phyloP scores from a whole-genome alignment of 2,797 vertebrate genomes.

The Rallus crepitans region DNA sequence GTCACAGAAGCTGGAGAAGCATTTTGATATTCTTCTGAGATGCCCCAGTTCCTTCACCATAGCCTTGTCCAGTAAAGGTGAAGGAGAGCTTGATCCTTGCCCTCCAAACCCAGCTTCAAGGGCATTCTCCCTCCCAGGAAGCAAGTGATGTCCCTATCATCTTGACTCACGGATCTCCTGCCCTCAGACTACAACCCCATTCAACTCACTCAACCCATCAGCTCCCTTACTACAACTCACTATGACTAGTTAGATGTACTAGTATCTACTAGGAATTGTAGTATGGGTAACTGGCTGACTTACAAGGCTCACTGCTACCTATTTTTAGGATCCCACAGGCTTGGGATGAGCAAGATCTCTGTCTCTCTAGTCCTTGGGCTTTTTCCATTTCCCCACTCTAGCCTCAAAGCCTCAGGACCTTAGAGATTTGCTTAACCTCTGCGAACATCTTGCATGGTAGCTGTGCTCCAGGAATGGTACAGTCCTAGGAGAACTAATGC shows the following conservation, averaged over 20 bases:
- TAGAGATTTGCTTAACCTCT: neutral
- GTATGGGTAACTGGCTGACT: neutral
- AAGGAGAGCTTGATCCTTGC: neutral
- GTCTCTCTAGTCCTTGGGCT: neutral
- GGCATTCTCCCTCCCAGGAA: neutral
- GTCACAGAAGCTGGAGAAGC: neutral
- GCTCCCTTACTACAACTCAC: neutral
- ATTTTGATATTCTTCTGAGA: neutral
- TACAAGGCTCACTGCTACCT: neutral
- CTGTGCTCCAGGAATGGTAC: neutral
- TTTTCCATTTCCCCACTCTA: neutral
- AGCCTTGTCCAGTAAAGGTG: neutral
- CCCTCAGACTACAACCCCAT: neutral
- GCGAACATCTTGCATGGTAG: neutral
- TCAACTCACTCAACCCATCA: neutral
- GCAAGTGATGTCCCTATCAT: neutral
- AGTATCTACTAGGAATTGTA: neutral
- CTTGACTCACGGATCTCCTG: neutral
- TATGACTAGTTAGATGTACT: neutral
- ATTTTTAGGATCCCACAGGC: neutral
- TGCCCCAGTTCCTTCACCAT: slow-evolving; percentile 27
- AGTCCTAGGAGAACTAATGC: neutral
- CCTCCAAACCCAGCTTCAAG: neutral
- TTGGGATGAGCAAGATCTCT: neutral
- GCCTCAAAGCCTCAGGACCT: neutral